These are phyloP conservation scores for Andrena bicolor DNA, from an alignment of 2,888 invertebrate genomes.

Conservation along the genomic window DNA sequence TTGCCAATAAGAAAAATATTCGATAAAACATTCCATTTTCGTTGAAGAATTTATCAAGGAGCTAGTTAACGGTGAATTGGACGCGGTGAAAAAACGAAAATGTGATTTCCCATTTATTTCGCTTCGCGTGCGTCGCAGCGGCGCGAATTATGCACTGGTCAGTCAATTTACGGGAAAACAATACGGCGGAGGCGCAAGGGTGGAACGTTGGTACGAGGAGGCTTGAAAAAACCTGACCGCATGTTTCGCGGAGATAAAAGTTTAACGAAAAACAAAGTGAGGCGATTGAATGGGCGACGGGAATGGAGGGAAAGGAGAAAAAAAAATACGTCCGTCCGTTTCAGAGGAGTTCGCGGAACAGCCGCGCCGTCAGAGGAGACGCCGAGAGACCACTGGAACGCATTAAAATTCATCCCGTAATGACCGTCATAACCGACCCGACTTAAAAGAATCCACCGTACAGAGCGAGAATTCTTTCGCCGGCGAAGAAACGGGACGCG, in stretches of 20 bases:
- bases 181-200: constrained; percentile 47
- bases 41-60: neutral
- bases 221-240: constrained; percentile 48
- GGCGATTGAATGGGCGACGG: constrained; percentile 33
- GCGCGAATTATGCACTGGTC: constrained; percentile 43
- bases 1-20: no score
- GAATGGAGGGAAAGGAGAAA: neutral
- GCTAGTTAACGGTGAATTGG: constrained; percentile 2
- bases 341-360: constrained; percentile 40
- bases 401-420: constrained; percentile 64
- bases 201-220: constrained; percentile 10
- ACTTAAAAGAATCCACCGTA: constrained; percentile 28
- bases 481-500: constrained; percentile 22
- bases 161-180: constrained; percentile 56
- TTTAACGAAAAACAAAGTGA: constrained; percentile 59
- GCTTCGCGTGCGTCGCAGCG: neutral
- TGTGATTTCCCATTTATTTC: neutral
- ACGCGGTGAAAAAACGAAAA: constrained; percentile 17
- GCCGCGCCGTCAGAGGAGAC: constrained; percentile 49
- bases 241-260: constrained; percentile 64
- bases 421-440: constrained; percentile 48
- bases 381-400: constrained; percentile 43
- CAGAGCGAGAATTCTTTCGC: constrained; percentile 24
- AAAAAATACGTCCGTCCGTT: constrained; percentile 40
- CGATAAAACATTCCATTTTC: no score